Percentiles rank a stretch among this genome's conserved stretches.
These are phyloP conservation scores for Diabrotica virgifera DNA, from an alignment of 1,140 invertebrate genomes.

Conservation along the genomic window DNA sequence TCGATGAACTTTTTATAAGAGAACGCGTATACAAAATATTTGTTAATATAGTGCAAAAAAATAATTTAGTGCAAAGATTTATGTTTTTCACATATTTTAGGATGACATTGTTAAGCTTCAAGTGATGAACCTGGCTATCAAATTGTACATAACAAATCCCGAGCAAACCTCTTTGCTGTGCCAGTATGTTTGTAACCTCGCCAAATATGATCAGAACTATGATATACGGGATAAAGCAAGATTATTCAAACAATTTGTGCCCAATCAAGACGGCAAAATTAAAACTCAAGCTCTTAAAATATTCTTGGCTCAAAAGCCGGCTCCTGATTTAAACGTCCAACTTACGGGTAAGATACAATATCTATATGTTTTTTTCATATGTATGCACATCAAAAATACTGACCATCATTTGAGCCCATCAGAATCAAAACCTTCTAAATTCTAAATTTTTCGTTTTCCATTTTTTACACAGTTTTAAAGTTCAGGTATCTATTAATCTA, in stretches of 20 bases:
- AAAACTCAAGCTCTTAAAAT: conserved; percentile 75
- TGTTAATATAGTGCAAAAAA: too few relatives aligned
- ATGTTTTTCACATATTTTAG: conserved; percentile 48
- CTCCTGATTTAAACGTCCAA: conserved; percentile 66
- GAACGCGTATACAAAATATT: too few relatives aligned
- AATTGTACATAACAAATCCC: conserved; percentile 86
- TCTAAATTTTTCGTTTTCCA: too few relatives aligned
- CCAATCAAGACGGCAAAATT: conserved; percentile 58
- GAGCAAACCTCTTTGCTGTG: conserved; percentile 84
- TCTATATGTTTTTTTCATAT: too few relatives aligned
- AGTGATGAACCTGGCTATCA: conserved; percentile 92
- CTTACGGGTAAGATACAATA: conserved; percentile 56
- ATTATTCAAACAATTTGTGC: conserved; percentile 82
- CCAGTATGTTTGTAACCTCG: conserved; percentile 93
- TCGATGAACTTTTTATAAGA: too few relatives aligned
- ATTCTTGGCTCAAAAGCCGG: conserved; percentile 90
- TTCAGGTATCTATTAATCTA: too few relatives aligned
- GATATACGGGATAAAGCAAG: conserved; percentile 94
- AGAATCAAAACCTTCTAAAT: too few relatives aligned
- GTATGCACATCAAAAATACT: too few relatives aligned
- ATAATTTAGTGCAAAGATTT: too few relatives aligned
- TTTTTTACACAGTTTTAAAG: too few relatives aligned
- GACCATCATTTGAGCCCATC: too few relatives aligned
- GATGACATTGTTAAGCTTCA: conserved; percentile 96
- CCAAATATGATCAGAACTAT: conserved; percentile 97